Base-by-base conservation (phyloP, 1,140 invertebrate genomes). In the Trachymyrmex cornetzi region DNA sequence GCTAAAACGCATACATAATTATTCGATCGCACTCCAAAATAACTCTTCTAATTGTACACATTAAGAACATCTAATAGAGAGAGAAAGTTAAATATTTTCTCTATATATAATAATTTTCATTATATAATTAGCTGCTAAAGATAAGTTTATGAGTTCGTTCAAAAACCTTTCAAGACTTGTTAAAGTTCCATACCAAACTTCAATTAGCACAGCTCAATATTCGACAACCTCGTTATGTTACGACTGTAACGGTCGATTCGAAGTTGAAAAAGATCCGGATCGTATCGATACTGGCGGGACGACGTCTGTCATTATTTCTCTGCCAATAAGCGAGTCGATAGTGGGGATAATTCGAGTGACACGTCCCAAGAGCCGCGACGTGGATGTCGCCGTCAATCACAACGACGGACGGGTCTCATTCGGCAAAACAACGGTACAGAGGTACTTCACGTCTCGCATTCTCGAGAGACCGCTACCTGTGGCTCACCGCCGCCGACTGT, bases 331-430 rank as follows among this genome's bases (percentile, higher is more conserved):
- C 57, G 59, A 61, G 64, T 79, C 34, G 77, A 74, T 27, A 64
- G 61, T 48, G 24, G 61, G 77, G 59, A 48, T 79, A 85, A 87
- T 87, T 77, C 48, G 61, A 89, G 61, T n/a, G 74, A 53, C 59
- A 57, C 74, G 85, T 90, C 85, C 72, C 85, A 63, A 77, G 53
- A 61, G 77, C 14, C 57, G 55, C 7, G 24, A 66, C 74, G 74
- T 44, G 59, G 48, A 74, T 79, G 74, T 74, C 50, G 44, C 85
- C 87, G 87, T 91, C 89, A 84, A 91, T 91, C 89, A 91, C 72
- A 61, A n/a, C 63, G 34, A 48, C 19, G 55, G 77, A 88, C 86
- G 77, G 67, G 59, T 12, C 88, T 84, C 81, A 59, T 72, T 77
- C 64, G 86, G 16, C n/a, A 53, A 80, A 72, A 80, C 88, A 89